Percentiles rank a stretch among this genome's conserved stretches.
These are phyloP conservation scores for Otolemur crassicaudatus DNA, from an alignment of 2,797 vertebrate species.

Conservation along the genomic window DNA sequence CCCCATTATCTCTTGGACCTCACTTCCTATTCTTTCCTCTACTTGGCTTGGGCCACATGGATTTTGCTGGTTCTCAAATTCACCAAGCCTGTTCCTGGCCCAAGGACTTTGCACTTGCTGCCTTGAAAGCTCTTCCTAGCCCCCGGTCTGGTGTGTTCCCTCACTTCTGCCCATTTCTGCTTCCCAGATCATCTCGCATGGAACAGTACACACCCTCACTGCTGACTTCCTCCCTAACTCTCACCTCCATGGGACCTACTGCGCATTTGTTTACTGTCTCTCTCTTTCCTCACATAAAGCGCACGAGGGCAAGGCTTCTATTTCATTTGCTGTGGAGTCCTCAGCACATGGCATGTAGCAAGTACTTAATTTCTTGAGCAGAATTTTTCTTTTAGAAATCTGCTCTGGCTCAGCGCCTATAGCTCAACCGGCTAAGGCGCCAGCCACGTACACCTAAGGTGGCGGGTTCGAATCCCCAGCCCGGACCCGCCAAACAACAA, in stretches of 20 bases:
- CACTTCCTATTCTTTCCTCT: not conserved
- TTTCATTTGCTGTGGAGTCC: not conserved
- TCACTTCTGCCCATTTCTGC: not conserved
- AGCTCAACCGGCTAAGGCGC: too few species aligned
- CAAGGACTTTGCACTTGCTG: not conserved
- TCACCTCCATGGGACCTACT: not conserved
- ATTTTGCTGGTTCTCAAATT: not conserved
- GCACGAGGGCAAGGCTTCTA: not conserved
- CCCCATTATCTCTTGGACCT: not conserved
- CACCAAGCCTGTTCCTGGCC: not conserved
- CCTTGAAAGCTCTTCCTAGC: not conserved
- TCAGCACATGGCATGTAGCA: not conserved
- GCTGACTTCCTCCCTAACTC: not conserved
- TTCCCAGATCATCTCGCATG: not conserved
- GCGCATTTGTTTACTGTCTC: not conserved
- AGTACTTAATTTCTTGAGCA: not conserved
- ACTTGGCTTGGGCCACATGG: not conserved
- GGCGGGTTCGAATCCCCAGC: too few species aligned
- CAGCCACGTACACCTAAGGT: too few species aligned
- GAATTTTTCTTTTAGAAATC: slow-evolving; percentile 20
- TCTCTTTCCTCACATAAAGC: not conserved
- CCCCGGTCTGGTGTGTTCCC: too few species aligned
- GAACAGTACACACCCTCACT: not conserved
- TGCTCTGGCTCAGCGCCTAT: too few species aligned
- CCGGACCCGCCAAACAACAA: too few species aligned